phyloP scores from a whole-genome alignment of 2,797 vertebrate genomes.

The Eupleurogrammus muticus region DNA sequence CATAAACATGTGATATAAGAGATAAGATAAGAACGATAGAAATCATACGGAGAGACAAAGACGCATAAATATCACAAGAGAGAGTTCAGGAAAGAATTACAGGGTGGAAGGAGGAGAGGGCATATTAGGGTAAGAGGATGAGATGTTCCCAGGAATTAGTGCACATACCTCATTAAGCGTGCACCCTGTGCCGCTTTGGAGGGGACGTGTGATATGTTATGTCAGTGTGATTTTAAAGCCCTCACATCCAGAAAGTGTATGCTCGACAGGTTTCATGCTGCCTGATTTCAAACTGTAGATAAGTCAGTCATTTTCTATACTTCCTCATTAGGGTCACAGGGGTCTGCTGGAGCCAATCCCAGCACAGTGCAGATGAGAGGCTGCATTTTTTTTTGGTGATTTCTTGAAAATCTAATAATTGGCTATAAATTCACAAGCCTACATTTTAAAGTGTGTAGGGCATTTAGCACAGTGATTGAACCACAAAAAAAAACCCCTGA shows the following conservation, averaged over 20 bases:
- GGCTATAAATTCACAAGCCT: background rate
- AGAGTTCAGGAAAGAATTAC: background rate
- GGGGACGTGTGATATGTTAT: constrained; percentile 39
- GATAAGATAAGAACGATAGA: constrained; percentile 16
- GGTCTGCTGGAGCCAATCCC: too few relatives aligned
- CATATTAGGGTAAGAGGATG: background rate
- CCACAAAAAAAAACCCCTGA: background rate
- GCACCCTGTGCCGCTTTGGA: constrained; percentile 39
- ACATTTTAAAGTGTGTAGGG: background rate
- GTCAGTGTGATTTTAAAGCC: constrained; percentile 8
- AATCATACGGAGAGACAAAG: constrained; percentile 20
- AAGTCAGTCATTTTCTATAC: too few relatives aligned
- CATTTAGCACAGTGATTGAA: background rate
- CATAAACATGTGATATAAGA: constrained; percentile 13
- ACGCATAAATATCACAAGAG: constrained; percentile 19
- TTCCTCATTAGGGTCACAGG: too few relatives aligned
- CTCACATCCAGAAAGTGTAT: background rate
- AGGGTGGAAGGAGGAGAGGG: background rate
- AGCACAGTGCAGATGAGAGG: too few relatives aligned
- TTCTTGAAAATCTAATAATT: background rate
- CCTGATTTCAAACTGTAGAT: background rate
- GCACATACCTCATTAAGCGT: constrained; percentile 36
- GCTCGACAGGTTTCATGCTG: background rate
- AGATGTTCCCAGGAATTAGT: constrained; percentile 54
- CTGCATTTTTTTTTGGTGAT: too few relatives aligned